Base-by-base conservation (phyloP, 2,888 invertebrate species). In the Odontomyia ornata region DNA sequence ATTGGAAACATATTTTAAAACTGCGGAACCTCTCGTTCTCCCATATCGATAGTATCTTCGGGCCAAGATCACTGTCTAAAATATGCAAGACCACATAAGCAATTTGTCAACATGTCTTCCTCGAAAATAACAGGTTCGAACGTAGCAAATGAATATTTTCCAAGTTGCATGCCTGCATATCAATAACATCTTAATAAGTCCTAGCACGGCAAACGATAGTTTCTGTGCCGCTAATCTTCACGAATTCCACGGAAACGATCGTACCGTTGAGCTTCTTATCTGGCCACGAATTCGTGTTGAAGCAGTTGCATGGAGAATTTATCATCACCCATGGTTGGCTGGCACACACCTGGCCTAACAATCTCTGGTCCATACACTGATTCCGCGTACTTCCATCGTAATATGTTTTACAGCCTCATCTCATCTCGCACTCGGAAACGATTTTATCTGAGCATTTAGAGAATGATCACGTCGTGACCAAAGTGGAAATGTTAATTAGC, bases 241-340 rank as follows among this genome's bases (percentile, higher is more conserved):
- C 25, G 23, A 73, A 36, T 46, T 47, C 47, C 57, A 28, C 36
- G 62, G 62, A 23, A 23, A 47, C 28, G 46, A 52, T 64, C 62
- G 21, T 18, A 21, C n/a, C 47, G 27, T 52, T 52, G n/a, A 46
- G 27, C 75, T 65, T 75, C 62, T 75, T 75, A 75, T 65, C 75
- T 46, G 7, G 15, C 18, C 27, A 23, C 78, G 79, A 81, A 80
- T 80, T 84, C 85, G 85, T 85, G 85, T 83, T 83, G 80, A 80
- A 82, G 83, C 85, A 83, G 84, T 82, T 82, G 83, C 83, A 83
- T 82, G 81, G 82, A 81, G 84, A 83, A 84, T 85, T 85, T 85
- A 83, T 83, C 82, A 57, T 79, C 79, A 76, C 76, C 76, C 77
- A 76, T n/a, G n/a, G n/a, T n/a, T n/a, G 75, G 79, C 65, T 75